Evolutionary conservation across 1,140 invertebrate species (phyloP).

Genomic region (Lerema accius): DNA sequence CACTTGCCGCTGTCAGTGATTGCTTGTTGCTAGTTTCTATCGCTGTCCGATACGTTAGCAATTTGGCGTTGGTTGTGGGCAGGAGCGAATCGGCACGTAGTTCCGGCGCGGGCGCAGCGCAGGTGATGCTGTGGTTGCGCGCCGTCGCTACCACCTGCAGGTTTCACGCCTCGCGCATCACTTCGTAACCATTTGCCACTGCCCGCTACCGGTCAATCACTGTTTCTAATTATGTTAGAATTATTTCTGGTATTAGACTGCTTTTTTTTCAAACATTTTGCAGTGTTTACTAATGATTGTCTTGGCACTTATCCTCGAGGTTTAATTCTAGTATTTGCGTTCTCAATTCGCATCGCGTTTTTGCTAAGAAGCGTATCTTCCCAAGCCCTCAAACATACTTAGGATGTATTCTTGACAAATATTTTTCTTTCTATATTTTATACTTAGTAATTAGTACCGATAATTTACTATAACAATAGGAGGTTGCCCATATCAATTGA

Average conservation of each 20-base stretch:
- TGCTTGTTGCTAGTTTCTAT: constrained; percentile 21
- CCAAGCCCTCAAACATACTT: too few species aligned
- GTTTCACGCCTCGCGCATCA: constrained; percentile 12
- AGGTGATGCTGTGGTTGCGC: constrained; percentile 14
- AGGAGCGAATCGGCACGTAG: constrained; percentile 16
- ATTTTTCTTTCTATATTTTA: too few species aligned
- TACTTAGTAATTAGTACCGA: too few species aligned
- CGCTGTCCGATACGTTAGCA: constrained; percentile 11
- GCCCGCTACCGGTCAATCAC: constrained; percentile 10
- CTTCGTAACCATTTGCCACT: not conserved
- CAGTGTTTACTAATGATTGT: too few species aligned
- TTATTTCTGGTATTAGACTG: not conserved
- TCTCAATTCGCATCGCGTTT: too few species aligned
- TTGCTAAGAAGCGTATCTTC: too few species aligned
- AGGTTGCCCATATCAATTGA: too few species aligned
- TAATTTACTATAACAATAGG: too few species aligned
- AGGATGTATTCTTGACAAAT: too few species aligned
- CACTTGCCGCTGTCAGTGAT: constrained; percentile 1
- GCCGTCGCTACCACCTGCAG: constrained; percentile 10
- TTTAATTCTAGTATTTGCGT: too few species aligned
- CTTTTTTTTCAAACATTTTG: not conserved
- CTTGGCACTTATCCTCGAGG: too few species aligned
- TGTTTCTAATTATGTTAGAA: not conserved
- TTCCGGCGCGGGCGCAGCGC: constrained; percentile 1
- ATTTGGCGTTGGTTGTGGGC: constrained; percentile 12